Evolutionary conservation across 2,113 vertebrate species (phyloP), one percentile per base, ranked within the genome.

Genomic region (Ailurus styani): DNA sequence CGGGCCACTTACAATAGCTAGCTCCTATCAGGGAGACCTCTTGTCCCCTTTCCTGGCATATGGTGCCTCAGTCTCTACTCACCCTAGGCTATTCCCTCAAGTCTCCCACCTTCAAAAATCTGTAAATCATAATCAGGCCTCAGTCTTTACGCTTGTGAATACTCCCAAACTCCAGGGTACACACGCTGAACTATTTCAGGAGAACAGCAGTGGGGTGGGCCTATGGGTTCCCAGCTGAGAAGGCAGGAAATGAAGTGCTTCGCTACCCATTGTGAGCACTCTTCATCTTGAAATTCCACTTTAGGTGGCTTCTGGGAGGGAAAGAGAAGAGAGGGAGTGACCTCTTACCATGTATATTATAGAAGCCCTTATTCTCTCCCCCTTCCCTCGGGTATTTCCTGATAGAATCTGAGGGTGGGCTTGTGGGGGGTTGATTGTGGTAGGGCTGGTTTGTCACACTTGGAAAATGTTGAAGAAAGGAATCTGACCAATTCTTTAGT

Each of bases 401-500:
- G 88, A 89, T 34, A 92, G 42, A 93, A 52, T 54, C 45, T 62
- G 70, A 84, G 23, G 15, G 29, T 54, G 37, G 54, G 52, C 15
- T 23, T 21, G 37, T 66, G 8, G 29, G n/a, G n/a, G 72, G 40
- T 77, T 84, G 85, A 83, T 11, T 84, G 15, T 50, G 50, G 40
- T 73, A 89, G 50, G 40, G 7, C 14, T 93, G 42, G 52, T 85
- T 90, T 93, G 42, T 78, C 34, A 78, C 52, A 66, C 57, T 77
- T 72, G n/a, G 72, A 90, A 93, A 95, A 95, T 93, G 20, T 64
- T 85, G n/a, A 90, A 81, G 89, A 91, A 73, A 40, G 42, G 6
- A 93, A 90, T 75, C 54, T 50, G 47, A 40, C 20, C 17, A 86
- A 93, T 75, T 42, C 27, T 90, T 90, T 90, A 81, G 55, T 42